Percentiles rank a stretch among this genome's conserved stretches.
phyloP scores from a whole-genome alignment of 2,888 invertebrate genomes.

The Apodemia hepburni region DNA sequence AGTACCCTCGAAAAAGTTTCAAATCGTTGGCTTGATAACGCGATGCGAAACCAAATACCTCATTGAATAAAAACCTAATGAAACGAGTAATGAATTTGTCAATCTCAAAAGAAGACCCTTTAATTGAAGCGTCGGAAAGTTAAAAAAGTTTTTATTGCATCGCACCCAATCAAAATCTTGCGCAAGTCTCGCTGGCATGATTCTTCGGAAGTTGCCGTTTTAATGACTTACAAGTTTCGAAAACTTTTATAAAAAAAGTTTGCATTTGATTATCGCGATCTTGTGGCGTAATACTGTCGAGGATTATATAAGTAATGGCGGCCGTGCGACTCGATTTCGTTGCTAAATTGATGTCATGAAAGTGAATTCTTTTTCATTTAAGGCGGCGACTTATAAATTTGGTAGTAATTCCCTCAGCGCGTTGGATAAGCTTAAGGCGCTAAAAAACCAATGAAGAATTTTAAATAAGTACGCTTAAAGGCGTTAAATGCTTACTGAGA shows the following conservation, averaged over 20 bases:
- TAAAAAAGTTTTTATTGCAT: constrained; percentile 52
- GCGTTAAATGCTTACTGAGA: neutral
- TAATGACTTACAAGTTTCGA: constrained; percentile 47
- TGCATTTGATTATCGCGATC: constrained; percentile 39
- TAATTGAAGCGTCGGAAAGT: constrained; percentile 51
- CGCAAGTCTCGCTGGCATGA: constrained; percentile 44
- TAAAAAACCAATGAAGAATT: constrained; percentile 6
- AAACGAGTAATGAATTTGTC: constrained; percentile 38
- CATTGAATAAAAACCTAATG: constrained; percentile 13
- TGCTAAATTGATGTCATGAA: constrained; percentile 13
- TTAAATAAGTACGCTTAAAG: constrained; percentile 10
- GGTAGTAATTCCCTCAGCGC: constrained; percentile 4
- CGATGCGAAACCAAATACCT: neutral
- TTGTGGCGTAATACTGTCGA: constrained; percentile 6
- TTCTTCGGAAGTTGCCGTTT: constrained; percentile 40
- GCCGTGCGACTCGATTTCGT: constrained; percentile 7
- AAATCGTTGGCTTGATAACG: neutral
- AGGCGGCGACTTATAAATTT: constrained; percentile 1
- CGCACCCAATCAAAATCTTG: constrained; percentile 55
- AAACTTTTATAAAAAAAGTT: constrained; percentile 48
- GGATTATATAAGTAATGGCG: neutral
- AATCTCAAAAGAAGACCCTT: constrained; percentile 41
- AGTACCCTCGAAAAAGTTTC: constrained; percentile 18
- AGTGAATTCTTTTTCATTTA: constrained; percentile 14
- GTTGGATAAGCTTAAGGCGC: neutral